Evolutionary conservation across 2,797 vertebrate species (phyloP).

Genomic region (Enteromius paludinosus): DNA sequence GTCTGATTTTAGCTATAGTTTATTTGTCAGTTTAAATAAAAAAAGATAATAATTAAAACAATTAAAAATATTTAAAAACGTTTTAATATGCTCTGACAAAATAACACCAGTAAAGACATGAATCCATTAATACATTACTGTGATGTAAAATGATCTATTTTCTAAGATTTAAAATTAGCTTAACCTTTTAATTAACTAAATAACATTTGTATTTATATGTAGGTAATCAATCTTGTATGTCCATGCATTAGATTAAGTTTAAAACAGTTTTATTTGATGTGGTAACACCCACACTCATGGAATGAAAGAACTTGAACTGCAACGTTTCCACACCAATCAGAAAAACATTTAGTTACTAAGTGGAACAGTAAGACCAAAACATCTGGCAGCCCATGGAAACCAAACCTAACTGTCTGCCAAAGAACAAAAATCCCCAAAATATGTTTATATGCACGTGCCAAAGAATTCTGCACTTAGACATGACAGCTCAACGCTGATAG

Average conservation of each 20-base stretch:
- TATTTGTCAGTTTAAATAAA: neutral
- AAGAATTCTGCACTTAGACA: conserved; percentile 22
- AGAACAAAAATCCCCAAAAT: conserved; percentile 20
- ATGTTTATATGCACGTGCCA: conserved; percentile 24
- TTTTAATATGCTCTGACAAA: neutral
- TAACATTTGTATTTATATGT: neutral
- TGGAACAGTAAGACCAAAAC: conserved; percentile 25
- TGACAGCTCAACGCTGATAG: conserved; percentile 10
- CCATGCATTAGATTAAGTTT: neutral
- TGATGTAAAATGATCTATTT: neutral
- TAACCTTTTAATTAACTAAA: neutral
- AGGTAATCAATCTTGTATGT: neutral
- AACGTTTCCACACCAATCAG: neutral
- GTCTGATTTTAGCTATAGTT: neutral
- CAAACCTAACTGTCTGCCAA: conserved; percentile 6
- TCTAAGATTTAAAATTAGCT: neutral
- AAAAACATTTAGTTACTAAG: conserved; percentile 33
- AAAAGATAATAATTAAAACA: neutral
- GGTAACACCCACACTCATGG: neutral
- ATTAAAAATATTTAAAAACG: neutral
- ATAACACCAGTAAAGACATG: neutral
- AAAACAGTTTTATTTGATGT: neutral
- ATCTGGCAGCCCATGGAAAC: conserved; percentile 17
- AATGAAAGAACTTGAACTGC: neutral
- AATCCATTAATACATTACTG: neutral